These are phyloP conservation scores for Pammene aurita DNA, from an alignment of 2,888 invertebrate species.

Conservation along the genomic window DNA sequence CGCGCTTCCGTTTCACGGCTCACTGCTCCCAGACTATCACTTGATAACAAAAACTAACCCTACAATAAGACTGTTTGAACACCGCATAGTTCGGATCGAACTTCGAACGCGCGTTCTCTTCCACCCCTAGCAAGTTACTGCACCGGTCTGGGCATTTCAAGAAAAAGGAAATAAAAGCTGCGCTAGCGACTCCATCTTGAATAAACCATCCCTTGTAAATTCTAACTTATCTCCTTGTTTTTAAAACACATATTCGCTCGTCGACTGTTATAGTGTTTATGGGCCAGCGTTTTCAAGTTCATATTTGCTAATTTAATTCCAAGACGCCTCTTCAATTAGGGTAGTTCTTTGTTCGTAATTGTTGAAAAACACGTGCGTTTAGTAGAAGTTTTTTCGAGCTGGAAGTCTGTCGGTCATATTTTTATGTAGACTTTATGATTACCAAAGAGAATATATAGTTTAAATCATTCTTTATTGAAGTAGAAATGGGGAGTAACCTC, in stretches of 20 bases:
- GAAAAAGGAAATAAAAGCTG: slow-evolving; percentile 69
- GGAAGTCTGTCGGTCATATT: slow-evolving; percentile 29
- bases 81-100: slow-evolving; percentile 15
- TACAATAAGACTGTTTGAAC: slow-evolving; percentile 21
- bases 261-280: slow-evolving; percentile 38
- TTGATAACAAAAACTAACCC: slow-evolving; percentile 46
- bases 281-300: slow-evolving; percentile 46
- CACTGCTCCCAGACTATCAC: slow-evolving; percentile 46
- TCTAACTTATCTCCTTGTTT: slow-evolving; percentile 35
- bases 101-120: slow-evolving; percentile 47
- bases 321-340: slow-evolving; percentile 59
- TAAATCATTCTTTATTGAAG: neutral
- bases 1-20: slow-evolving; percentile 36
- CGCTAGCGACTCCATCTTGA: slow-evolving; percentile 68
- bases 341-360: slow-evolving; percentile 51
- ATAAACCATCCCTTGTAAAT: slow-evolving; percentile 47
- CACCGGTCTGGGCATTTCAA: slow-evolving; percentile 63
- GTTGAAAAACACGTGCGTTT: slow-evolving; percentile 45
- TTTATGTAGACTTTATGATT: neutral
- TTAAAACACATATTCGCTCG: slow-evolving; percentile 35
- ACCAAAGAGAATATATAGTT: too few relatives aligned
- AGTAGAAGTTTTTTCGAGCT: slow-evolving; percentile 28
- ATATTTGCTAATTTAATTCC: slow-evolving; percentile 58
- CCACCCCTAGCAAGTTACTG: slow-evolving; percentile 62
- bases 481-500: neutral